Conservation (phyloP, 2,113 vertebrate species). For the Xiphophorus maculatus region DNA sequence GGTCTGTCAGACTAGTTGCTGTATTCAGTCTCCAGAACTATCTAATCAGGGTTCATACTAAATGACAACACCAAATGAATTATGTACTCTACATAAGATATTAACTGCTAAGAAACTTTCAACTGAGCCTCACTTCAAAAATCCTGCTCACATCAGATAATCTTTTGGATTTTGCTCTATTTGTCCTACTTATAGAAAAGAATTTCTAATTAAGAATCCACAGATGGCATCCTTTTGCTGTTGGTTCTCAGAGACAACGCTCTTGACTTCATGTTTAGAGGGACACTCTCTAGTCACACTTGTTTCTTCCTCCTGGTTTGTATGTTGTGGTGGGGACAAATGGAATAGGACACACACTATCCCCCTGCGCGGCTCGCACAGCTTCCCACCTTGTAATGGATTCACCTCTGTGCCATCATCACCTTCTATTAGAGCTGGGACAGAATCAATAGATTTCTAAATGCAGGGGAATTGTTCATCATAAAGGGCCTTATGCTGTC, state of each 20-base stretch:
- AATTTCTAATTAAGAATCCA: slow-evolving; percentile 29
- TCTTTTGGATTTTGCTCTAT: no score
- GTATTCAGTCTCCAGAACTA: not conserved
- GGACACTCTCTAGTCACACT: slow-evolving; percentile 27
- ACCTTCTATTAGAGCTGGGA: slow-evolving; percentile 75
- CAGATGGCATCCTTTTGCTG: slow-evolving; percentile 3
- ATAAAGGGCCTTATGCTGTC: slow-evolving; percentile 56
- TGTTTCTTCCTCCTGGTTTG: slow-evolving; percentile 46
- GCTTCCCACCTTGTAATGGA: slow-evolving; percentile 76
- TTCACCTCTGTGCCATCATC: slow-evolving; percentile 80
- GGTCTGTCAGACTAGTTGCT: not conserved
- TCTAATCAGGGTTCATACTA: no score
- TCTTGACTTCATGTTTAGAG: slow-evolving; percentile 40
- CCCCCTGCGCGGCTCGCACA: slow-evolving; percentile 64
- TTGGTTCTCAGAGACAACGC: slow-evolving; percentile 63
- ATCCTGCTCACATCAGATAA: no score
- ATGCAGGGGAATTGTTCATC: slow-evolving; percentile 76
- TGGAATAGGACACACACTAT: slow-evolving; percentile 78
- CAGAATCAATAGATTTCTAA: slow-evolving; percentile 82
- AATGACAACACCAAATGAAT: no score
- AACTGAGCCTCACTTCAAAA: no score
- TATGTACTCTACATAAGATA: no score
- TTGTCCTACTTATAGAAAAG: slow-evolving; percentile 16
- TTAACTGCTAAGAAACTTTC: no score
- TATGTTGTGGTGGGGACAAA: slow-evolving; percentile 70